Base-by-base conservation (phyloP, 2,888 invertebrate species). In the Cinara cedri region DNA sequence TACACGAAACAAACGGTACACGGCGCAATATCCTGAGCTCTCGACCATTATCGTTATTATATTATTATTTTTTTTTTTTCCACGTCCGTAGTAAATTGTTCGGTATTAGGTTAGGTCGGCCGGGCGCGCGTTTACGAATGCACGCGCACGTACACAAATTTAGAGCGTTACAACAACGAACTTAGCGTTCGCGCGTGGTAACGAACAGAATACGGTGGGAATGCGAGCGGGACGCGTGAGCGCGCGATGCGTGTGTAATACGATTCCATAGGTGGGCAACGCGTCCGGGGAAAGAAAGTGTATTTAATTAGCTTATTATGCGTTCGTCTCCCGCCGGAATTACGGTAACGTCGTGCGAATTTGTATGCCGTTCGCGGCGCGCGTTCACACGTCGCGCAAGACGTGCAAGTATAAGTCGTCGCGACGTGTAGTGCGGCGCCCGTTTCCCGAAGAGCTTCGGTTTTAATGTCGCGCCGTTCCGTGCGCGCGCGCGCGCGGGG, bases 221-320 rank as follows among this genome's bases (percentile, higher is more conserved):
- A n/a, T 9, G 3, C 19, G 10, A 19, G 3, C 11, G 26, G n/a
- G n/a, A 34, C 42, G 14, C 46, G 46, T 16, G 63, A 63, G n/a
- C n/a, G n/a, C n/a, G n/a, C n/a, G n/a, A n/a, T n/a, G n/a, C 34
- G 24, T 24, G 46, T 9, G n/a, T 51, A 24, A 14, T 60, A 46
- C 6, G 14, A 6, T 49, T 54, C n/a, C n/a, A n/a, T 54, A 10
- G 63, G n/a, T n/a, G n/a, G 6, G n/a, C 1, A 70, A 66, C 6
- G 34, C 34, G 6, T 34, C 14, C 49, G 51, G 51, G 51, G 51
- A n/a, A n/a, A 55, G 71, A 75, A 75, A 75, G 74, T 65, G 9
- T 46, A 72, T 75, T 63, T 24, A 75, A 75, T 74, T 75, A 75
- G 63, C n/a, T 54, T 65, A 65, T 75, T 75, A 54, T 75, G 51